Evolutionary conservation across 2,888 invertebrate genomes (phyloP), one percentile per base, ranked within the genome.

Genomic region (Prionchulus punctatus): DNA sequence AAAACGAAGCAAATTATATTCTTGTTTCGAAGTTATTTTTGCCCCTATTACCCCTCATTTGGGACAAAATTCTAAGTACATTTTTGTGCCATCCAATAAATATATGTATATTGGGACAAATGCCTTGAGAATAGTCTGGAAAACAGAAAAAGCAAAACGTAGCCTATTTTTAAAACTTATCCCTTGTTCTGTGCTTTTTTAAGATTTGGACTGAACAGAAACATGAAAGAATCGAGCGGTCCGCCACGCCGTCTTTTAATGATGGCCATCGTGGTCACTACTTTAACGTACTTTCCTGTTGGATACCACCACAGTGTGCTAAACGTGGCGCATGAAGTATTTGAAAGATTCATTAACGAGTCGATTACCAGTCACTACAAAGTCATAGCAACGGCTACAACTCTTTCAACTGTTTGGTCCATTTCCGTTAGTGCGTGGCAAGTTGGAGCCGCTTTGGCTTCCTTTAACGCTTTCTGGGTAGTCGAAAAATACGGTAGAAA

Each of bases 371-470:
- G 7, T 21, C 21, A 53, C 36, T 31, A 53, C n/a, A 4, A 4
- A 4, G 25, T 4, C 3, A 18, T 18, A 18, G 12, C 3, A 42
- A 42, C 53, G 4, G 25, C 3, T 4, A n/a, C 4, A 4, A 27
- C 7, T 26, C 18, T 53, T 2, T n/a, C 23, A 4, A 27, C 53
- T 3, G n/a, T 53, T 31, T 53, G 53, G 53, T 53, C 53, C 3
- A 25, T 42, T 18, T 4, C 27, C 3, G 26, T 53, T 23, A 53
- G 43, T 23, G 23, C 25, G 3, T 42, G 4, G 21, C 43, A 25
- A 4, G 23, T 53, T 45, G 53, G 53, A 2, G 3, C 36, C 3
- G 4, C 25, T 31, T 42, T 18, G 4, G 42, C 36, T 4, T 7
- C 36, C 23, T 21, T 53, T 7, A 45, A n/a, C 53, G 27, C 7